Conservation (phyloP, 2,113 vertebrate genomes). For the Ceuthmochares aereus region DNA sequence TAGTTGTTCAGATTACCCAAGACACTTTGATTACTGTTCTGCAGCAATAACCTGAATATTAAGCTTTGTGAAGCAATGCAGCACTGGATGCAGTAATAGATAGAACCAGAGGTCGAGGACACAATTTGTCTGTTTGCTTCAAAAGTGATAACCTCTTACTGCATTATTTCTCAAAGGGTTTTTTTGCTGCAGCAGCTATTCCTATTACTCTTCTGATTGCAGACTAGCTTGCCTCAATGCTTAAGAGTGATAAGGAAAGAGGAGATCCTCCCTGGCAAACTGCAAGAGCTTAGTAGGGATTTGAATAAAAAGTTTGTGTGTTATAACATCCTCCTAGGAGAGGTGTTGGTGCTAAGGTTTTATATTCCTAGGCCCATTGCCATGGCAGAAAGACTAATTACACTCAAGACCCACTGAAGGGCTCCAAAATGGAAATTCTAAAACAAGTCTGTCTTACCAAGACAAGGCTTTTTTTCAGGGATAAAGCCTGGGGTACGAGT, state of each 20-base stretch:
- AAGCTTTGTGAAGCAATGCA: not conserved
- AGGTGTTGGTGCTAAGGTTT: not conserved
- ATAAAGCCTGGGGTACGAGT: not conserved
- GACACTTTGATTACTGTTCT: not conserved
- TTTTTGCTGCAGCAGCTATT: constrained; percentile 6
- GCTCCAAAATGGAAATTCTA: not conserved
- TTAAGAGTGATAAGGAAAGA: not conserved
- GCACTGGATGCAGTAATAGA: not conserved
- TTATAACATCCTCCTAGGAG: not conserved
- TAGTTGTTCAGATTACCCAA: constrained; percentile 4
- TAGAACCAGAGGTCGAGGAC: not conserved
- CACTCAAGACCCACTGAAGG: not conserved
- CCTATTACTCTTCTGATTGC: not conserved
- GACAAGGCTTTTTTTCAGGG: not conserved
- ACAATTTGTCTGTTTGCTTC: constrained; percentile 2
- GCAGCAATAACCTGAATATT: constrained; percentile 3
- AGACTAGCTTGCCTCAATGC: not conserved
- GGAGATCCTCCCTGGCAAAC: not conserved
- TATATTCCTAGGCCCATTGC: not conserved
- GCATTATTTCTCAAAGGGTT: constrained; percentile 18
- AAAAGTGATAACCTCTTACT: constrained; percentile 29
- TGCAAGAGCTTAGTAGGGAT: not conserved
- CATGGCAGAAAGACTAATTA: not conserved
- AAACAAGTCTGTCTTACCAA: not conserved
- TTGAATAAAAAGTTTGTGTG: not conserved